Evolutionary conservation across 2,797 vertebrate species (phyloP).

Genomic region (Margarornis squamiger): DNA sequence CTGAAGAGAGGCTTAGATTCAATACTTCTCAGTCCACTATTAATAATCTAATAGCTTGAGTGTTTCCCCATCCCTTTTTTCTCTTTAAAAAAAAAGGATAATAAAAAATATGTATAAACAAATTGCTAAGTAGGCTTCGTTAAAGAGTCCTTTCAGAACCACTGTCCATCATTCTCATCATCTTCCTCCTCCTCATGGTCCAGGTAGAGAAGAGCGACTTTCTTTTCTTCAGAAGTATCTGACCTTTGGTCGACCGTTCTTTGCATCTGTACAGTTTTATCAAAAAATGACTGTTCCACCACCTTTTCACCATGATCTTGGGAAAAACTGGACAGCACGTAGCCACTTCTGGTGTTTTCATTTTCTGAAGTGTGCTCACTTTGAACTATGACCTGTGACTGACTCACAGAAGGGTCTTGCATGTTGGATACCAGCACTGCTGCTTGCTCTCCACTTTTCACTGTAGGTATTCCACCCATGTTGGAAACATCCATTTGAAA

Average conservation of each 20-base stretch:
- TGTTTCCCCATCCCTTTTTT: background rate
- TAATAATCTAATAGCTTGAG: background rate
- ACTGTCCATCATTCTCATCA: constrained; percentile 73
- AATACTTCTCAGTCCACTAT: background rate
- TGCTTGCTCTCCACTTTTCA: constrained; percentile 44
- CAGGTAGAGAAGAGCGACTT: constrained; percentile 86
- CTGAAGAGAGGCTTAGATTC: background rate
- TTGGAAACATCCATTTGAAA: constrained; percentile 85
- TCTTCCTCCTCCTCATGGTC: constrained; percentile 82
- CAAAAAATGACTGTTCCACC: constrained; percentile 62
- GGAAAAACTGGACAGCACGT: background rate
- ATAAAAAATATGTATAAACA: background rate
- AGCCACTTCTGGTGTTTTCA: background rate
- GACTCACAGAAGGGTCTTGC: constrained; percentile 42
- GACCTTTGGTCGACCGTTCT: constrained; percentile 77
- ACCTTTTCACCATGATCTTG: constrained; percentile 26
- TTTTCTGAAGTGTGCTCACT: constrained; percentile 24
- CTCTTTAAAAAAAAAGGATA: background rate
- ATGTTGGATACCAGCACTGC: constrained; percentile 6
- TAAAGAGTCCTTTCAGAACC: constrained; percentile 72
- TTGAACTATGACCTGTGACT: background rate
- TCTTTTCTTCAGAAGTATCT: constrained; percentile 84
- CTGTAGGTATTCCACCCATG: constrained; percentile 42
- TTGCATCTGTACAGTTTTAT: constrained; percentile 75
- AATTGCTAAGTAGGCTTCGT: background rate